Base-by-base conservation (phyloP, 2,797 vertebrate species). In the Eutrigla gurnardus region DNA sequence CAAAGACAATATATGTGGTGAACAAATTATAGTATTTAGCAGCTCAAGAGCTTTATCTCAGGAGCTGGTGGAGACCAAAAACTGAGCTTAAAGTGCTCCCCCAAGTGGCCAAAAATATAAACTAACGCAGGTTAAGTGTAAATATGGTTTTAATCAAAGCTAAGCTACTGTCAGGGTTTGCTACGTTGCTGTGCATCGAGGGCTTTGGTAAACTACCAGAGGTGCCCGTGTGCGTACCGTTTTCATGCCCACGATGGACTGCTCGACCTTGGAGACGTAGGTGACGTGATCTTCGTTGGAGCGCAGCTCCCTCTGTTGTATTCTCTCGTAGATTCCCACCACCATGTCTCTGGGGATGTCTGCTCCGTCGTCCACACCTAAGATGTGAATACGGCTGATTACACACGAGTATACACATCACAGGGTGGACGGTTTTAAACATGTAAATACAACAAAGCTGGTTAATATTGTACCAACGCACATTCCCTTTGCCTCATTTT, bases 241-340 rank as follows among this genome's bases (percentile, higher is more conserved):
- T 95, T 98, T 98, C 97, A 98, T 98, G 86, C 97, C 97, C 11
- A 98, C 94, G 4, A 98, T 98, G 88, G 96, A 97, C 89, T 98
- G 97, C 88, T 99, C 98, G 82, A 99, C 98, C 85, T 98, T 98
- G 89, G 97, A 98, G 81, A 99, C 98, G 0, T 99, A 99, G 12
- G 98, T 99, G 84, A 99, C 98, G 0, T 99, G 98, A 85, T 99
- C 98, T 81, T 99, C 98, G 3, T 99, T 99, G 78, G 98, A 99
- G 83, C 97, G 97, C 7, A 99, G 90, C 81, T 99, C 98, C 75
- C 97, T 96, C 93, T 94, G 96, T 80, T 99, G 98, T 89, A 99
- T 99, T 42, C 98, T 95, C 69, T 99, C 98, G 0, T 99, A 99
- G 89, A 99, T 99, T 60, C 98, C 98, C 37, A 97, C 97, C 78